A percentile compares a stretch with the other conserved stretches of the same genome.
Conservation (phyloP, 2,797 vertebrate species). For the Pseudochirops cupreus region DNA sequence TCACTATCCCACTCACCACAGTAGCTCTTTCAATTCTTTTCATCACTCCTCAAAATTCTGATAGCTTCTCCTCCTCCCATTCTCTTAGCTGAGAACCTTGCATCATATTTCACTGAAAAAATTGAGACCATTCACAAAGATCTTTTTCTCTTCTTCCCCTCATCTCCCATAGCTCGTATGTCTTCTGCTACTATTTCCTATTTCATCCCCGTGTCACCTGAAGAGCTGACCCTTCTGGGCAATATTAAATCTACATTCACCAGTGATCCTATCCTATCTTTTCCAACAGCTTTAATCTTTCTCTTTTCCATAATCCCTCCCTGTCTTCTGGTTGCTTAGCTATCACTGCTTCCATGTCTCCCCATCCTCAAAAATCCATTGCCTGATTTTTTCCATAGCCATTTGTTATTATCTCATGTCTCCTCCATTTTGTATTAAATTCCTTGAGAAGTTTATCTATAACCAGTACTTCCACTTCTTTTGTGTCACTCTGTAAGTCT, state of each 20-base stretch:
- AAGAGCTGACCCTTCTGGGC: not conserved
- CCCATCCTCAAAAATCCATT: not conserved
- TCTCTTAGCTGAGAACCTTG: not conserved
- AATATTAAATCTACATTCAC: not conserved
- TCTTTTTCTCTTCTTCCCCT: not conserved
- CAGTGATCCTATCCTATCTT: not conserved
- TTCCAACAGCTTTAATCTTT: not conserved
- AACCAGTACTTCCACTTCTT: too few species aligned
- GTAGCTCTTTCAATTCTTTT: not conserved
- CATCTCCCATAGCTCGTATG: not conserved
- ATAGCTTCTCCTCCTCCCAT: not conserved
- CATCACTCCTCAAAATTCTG: not conserved
- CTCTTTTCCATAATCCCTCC: not conserved
- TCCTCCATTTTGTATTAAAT: not conserved
- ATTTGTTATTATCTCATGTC: not conserved
- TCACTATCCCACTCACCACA: not conserved
- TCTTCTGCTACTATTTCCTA: not conserved
- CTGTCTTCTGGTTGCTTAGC: not conserved
- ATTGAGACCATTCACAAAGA: not conserved
- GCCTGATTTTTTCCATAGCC: not conserved
- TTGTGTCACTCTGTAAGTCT: too few species aligned
- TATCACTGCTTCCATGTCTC: not conserved
- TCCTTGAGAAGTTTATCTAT: too few species aligned
- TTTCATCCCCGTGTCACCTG: not conserved
- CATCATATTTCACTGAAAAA: not conserved